Evolutionary conservation across 2,888 invertebrate genomes (phyloP), one percentile per base, ranked within the genome.

Genomic region (Mechanitis mazaeus): DNA sequence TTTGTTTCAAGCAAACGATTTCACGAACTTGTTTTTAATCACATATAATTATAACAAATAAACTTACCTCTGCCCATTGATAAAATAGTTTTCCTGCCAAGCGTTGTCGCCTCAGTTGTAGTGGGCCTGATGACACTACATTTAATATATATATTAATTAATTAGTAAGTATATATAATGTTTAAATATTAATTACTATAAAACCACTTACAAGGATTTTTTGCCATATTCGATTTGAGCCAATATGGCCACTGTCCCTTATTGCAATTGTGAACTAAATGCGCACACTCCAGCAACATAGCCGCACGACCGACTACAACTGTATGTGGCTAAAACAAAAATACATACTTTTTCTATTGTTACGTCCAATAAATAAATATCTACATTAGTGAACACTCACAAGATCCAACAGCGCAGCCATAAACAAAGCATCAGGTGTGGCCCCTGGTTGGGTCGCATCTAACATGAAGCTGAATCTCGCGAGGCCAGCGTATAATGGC

Each of bases 181-280:
- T 42, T 11, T 9, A 42, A 42, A 42, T 42, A 42, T 42, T 42
- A 3, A 42, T 42, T 42, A 11, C 9, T 9, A 42, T 7, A 9
- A 50, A 50, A 31, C 5, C 54, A 65, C 75, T 76, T 72, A 88
- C 89, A 78, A 45, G 83, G 78, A 66, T 79, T 83, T 76, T 90
- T 90, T 7, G 81, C 79, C 3, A 81, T 76, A 69, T 95, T 96
- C 7, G 96, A 93, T 83, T 97, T 97, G 93, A 98, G 96, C 98
- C 99, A 99, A 60, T 95, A 93, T 0, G 99, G 99, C 99, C 99
- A 99, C 72, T 98, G 97, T 0, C 98, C 98, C 78, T 97, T 96
- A 83, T 99, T 99, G 83, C 99, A 99, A 69, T 97, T 94, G 78
- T 99, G 98, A 2, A 99, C 98, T 72, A 99, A 95, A 80, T 98